Evolutionary conservation across 1,140 invertebrate genomes (phyloP), one percentile per base, ranked within the genome.

Genomic region (Neocloeon triangulifer): DNA sequence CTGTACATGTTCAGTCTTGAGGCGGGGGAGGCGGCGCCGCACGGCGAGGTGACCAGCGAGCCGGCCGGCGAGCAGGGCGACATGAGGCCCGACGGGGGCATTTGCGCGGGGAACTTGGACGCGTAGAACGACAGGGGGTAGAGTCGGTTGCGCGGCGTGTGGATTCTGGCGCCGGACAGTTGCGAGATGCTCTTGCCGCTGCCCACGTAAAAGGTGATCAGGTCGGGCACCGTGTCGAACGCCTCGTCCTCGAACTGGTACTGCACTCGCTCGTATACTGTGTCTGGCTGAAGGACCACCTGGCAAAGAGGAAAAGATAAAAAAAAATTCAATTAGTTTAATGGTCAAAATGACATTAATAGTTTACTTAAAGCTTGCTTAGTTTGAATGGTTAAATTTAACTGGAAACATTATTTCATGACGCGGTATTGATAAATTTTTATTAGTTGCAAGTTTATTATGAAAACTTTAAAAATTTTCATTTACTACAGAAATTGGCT

Each of bases 191-290:
- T 71, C 47, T 69, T 68, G 16, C 75, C 76, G 22, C 79, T 85
- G 1, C 82, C 79, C n/a, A 91, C 82, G 48, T 96, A 91, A 36
- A 75, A 91, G 3, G 84, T 88, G 37, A 95, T 85, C 17, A 96
- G 61, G 52, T 91, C 82, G 1, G 85, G 78, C 8, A 95, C 81
- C 2, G 82, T 86, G 44, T 85, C 79, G 44, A 88, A 94, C 1
- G 76, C 71, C 44, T 91, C 85, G 41, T 86, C 84, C 56, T 95
- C 89, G 47, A 95, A 88, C 45, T 85, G 79, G 53, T 81, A 94
- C 43, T 88, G 80, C 5, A 86, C 71, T 39, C 75, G 61, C 51
- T 91, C 80, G 48, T 89, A 88, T 2, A 89, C 81, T 1, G 84
- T 89, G 43, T 84, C 81, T 0, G 73, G 75, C 44, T 81, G 78